Conservation (phyloP, 2,888 invertebrate genomes). For the Cryptocheilus praepositus region DNA sequence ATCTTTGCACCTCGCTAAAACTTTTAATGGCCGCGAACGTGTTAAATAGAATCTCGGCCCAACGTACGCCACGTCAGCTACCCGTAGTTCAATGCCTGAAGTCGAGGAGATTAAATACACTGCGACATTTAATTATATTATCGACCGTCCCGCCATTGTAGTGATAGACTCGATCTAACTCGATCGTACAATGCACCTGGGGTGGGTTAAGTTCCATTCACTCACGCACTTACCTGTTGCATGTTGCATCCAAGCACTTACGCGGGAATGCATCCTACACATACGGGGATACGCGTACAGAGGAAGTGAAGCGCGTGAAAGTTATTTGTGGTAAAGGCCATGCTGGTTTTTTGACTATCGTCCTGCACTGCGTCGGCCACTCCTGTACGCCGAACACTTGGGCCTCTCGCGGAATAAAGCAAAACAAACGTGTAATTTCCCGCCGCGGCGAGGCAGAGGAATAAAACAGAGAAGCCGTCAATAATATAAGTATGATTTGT, state of each 20-base stretch:
- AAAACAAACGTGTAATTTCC: not conserved
- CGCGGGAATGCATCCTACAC: not conserved
- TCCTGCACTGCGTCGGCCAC: not conserved
- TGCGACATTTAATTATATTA: too few relatives aligned
- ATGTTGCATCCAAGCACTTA: not conserved
- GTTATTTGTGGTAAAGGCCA: conserved; percentile 19
- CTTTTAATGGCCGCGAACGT: too few relatives aligned
- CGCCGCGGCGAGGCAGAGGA: not conserved
- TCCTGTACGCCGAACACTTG: not conserved
- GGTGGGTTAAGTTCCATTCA: not conserved
- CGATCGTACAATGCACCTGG: conserved; percentile 15
- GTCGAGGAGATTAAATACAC: too few relatives aligned
- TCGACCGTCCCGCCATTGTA: too few relatives aligned
- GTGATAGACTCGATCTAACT: not conserved
- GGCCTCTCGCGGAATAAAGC: not conserved
- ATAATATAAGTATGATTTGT: not conserved
- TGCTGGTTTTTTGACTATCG: conserved; percentile 9
- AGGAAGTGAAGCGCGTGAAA: conserved; percentile 12
- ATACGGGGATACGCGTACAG: not conserved
- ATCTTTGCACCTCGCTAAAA: too few relatives aligned
- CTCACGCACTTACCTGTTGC: not conserved
- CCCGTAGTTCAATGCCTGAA: too few relatives aligned
- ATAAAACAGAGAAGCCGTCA: not conserved
- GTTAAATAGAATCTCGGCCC: too few relatives aligned
- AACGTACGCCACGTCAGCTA: too few relatives aligned